Evolutionary conservation across 2,113 vertebrate species (phyloP), one percentile per base, ranked within the genome.

Genomic region (Malurus elegans): DNA sequence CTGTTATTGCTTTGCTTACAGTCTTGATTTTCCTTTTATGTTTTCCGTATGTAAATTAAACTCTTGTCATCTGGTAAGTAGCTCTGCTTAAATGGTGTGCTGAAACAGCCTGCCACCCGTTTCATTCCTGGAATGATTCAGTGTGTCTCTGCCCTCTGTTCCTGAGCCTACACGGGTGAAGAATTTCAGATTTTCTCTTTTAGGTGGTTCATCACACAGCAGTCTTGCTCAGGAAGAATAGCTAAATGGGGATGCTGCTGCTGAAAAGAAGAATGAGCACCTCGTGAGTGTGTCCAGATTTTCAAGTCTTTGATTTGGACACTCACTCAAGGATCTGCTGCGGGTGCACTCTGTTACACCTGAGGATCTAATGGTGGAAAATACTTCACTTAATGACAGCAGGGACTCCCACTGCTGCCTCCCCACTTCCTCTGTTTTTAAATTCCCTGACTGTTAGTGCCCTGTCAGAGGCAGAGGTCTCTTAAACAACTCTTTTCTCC

Each of bases 1-100:
- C 74, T 87, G 8, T 31, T 79, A n/a, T 2, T 44, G 62, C 66
- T 91, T 75, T 91, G 29, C 78, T 57, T 61, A 48, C 32, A 57
- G 14, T 45, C 73, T 71, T 34, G 32, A n/a, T 51, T 90, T 86
- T 40, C 51, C 45, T 85, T 92, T 80, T 42, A 38, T 45, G 45
- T 79, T 72, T 84, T 79, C 45, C 61, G 26, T 53, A 80, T 38
- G 70, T 79, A 70, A 94, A 92, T 67, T 38, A 61, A 87, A 45
- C 76, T 84, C 20, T 71, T 91, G 56, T 61, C 38, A 53, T 8
- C 54, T 38, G 44, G 5, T 54, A 54, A 78, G 76, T 61, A 57
- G 24, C 56, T 73, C 58, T 60, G 23, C 73, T 88, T 81, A 61
- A 82, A 28, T 29, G 50, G n/a, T 76, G 50, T 75, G 71, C 62